phyloP scores from a whole-genome alignment of 2,888 invertebrate species.

The Epirrita christyi region DNA sequence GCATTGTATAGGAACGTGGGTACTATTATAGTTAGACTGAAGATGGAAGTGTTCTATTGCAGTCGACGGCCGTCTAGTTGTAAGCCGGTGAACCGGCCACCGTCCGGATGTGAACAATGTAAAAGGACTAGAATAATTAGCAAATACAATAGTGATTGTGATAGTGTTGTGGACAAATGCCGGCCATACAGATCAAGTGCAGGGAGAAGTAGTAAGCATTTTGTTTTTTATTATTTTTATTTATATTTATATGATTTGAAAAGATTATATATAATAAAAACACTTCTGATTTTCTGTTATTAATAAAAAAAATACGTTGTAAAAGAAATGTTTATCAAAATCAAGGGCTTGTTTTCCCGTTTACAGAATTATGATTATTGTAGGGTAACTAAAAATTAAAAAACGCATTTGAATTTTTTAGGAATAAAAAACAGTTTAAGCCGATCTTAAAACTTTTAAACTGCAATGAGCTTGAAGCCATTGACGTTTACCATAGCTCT shows the following conservation, averaged over 20 bases:
- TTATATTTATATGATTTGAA: neutral
- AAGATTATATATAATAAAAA: neutral
- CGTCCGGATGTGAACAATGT: constrained; percentile 72
- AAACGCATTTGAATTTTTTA: too few species aligned
- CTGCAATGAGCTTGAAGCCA: too few species aligned
- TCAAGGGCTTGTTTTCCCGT: too few species aligned
- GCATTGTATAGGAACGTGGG: constrained; percentile 68
- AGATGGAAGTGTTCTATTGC: constrained; percentile 62
- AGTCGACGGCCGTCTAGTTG: constrained; percentile 46
- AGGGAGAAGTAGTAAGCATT: constrained; percentile 76
- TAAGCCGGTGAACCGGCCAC: constrained; percentile 48
- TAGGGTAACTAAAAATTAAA: too few species aligned
- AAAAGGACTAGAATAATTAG: constrained; percentile 74
- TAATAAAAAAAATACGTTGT: too few species aligned
- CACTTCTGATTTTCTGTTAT: too few species aligned
- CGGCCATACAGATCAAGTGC: constrained; percentile 68
- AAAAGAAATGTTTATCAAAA: too few species aligned
- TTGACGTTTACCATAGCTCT: too few species aligned
- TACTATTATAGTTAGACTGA: constrained; percentile 73
- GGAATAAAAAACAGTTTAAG: too few species aligned
- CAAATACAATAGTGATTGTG: constrained; percentile 76
- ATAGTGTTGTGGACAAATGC: constrained; percentile 70
- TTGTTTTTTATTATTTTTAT: constrained; percentile 27
- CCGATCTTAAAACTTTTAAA: too few species aligned
- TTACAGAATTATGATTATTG: too few species aligned